A percentile compares a stretch with the other conserved stretches of the same genome.
Evolutionary conservation across 2,797 vertebrate genomes (phyloP).

Genomic region (Salmo trutta): DNA sequence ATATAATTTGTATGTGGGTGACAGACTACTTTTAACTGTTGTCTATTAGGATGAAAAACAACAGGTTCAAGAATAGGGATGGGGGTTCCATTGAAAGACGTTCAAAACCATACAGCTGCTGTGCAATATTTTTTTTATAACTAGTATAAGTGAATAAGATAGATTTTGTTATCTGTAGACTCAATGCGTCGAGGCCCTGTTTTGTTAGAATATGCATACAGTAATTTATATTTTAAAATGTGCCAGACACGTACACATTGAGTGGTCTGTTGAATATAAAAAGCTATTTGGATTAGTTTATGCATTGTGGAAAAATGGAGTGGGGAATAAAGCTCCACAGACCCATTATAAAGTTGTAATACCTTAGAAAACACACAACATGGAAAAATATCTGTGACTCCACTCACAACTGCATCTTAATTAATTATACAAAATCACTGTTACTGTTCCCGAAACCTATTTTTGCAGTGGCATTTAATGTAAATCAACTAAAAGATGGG

Average conservation of each 20-base stretch:
- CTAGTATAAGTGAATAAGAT: not conserved
- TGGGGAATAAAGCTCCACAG: not conserved
- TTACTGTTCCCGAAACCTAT: constrained; percentile 1
- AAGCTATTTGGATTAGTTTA: not conserved
- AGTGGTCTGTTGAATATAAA: constrained; percentile 17
- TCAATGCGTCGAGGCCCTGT: constrained; percentile 18
- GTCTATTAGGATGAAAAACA: not conserved
- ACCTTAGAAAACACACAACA: not conserved
- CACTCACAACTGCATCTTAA: not conserved
- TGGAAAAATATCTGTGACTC: not conserved
- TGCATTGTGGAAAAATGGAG: not conserved
- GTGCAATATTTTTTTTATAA: not conserved
- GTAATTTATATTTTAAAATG: constrained; percentile 34
- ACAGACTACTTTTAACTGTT: too few species aligned
- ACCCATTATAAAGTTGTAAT: not conserved
- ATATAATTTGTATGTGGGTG: not conserved
- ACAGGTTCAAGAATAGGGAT: not conserved
- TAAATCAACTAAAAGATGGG: constrained; percentile 2
- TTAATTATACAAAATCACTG: not conserved
- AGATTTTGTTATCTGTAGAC: not conserved
- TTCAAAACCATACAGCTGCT: not conserved
- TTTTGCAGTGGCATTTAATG: constrained; percentile 10
- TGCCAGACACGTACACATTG: not conserved
- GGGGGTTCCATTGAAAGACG: not conserved
- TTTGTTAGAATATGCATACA: constrained; percentile 37